A percentile compares a stretch with the other conserved stretches of the same genome.
These are phyloP conservation scores for Myotis lucifugus DNA, from an alignment of 2,113 vertebrate genomes.

Conservation along the genomic window DNA sequence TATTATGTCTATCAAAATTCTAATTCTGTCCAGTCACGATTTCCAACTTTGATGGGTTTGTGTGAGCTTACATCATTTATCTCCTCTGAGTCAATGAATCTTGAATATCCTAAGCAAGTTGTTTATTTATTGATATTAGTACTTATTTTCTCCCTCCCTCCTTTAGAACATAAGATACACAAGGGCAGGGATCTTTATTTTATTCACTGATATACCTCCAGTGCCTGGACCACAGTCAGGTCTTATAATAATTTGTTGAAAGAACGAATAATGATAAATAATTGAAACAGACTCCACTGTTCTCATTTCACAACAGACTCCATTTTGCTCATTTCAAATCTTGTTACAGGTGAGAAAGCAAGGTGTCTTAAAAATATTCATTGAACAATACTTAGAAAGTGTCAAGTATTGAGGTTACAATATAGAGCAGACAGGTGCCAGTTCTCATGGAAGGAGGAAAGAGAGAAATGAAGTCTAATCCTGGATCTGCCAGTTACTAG, in stretches of 20 bases:
- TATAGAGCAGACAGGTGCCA: not conserved
- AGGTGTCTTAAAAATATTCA: not conserved
- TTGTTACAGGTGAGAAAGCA: not conserved
- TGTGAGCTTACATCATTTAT: not conserved
- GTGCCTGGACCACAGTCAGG: not conserved
- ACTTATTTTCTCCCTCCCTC: not conserved
- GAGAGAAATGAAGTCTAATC: not conserved
- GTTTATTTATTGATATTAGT: not conserved
- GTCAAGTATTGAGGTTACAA: not conserved
- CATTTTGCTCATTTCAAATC: not conserved
- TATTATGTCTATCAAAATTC: constrained; percentile 2
- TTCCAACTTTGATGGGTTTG: not conserved
- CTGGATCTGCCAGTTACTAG: not conserved
- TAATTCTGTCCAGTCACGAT: constrained; percentile 30
- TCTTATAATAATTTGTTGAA: constrained; percentile 10
- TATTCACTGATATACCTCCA: not conserved
- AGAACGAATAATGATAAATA: not conserved
- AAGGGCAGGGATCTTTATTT: not conserved
- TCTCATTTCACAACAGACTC: not conserved
- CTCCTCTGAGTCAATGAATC: not conserved
- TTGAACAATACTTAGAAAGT: not conserved
- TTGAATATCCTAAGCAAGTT: constrained; percentile 6
- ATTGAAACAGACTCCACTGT: not conserved
- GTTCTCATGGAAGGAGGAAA: not conserved
- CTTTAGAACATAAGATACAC: not conserved